Conservation (phyloP, 2,113 vertebrate genomes). For the Vulpes ferrilata region DNA sequence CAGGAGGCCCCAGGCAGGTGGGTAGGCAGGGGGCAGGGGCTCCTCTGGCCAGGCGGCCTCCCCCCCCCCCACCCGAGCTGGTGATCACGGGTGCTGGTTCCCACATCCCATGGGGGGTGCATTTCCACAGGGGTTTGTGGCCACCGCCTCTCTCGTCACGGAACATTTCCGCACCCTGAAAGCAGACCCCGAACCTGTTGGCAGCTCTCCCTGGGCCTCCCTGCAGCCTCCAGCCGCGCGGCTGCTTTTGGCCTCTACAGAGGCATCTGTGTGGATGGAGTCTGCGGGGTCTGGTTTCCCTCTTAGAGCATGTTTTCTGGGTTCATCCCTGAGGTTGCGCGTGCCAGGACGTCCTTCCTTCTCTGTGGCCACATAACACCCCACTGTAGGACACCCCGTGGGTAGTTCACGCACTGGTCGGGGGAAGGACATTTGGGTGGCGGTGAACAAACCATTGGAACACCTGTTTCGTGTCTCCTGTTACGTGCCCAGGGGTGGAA, state of each 20-base stretch:
- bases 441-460: too few species aligned
- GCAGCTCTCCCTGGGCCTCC: neutral
- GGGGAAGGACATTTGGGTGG: too few species aligned
- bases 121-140: too few species aligned
- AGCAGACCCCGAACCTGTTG: neutral
- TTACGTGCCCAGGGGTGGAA: accelerated
- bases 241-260: accelerated
- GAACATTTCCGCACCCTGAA: neutral
- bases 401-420: too few species aligned
- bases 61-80: neutral
- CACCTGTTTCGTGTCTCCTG: accelerated
- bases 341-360: accelerated
- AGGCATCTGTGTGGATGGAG: neutral
- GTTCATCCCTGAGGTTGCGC: accelerated
- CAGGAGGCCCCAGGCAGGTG: conserved; percentile 75
- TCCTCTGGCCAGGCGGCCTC: neutral
- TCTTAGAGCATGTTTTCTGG: accelerated
- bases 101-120: neutral
- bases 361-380: accelerated
- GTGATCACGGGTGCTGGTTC: neutral
- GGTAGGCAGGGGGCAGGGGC: neutral
- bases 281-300: neutral
- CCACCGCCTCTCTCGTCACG: neutral
- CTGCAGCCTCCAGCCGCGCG: accelerated
- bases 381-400: accelerated